A percentile compares a stretch with the other conserved stretches of the same genome.
Evolutionary conservation across 2,888 invertebrate species (phyloP).

Genomic region (Calameuta idolon): DNA sequence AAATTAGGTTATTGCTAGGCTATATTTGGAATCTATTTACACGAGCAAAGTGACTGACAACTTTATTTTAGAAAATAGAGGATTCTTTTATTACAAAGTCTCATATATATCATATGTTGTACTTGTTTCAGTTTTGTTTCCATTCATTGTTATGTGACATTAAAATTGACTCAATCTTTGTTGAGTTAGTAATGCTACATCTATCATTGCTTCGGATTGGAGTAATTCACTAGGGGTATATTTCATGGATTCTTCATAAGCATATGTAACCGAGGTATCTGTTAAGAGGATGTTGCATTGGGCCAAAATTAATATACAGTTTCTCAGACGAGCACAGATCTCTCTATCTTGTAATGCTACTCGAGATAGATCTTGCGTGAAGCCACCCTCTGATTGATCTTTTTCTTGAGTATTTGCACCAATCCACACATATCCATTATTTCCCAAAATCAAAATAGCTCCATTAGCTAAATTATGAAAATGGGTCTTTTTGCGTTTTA

Average conservation of each 20-base stretch:
- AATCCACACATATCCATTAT: constrained; percentile 97
- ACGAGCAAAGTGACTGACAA: background rate
- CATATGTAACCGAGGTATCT: constrained; percentile 91
- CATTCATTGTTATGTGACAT: background rate
- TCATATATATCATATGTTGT: background rate
- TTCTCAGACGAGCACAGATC: constrained; percentile 88
- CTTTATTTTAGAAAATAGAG: background rate
- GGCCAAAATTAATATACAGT: constrained; percentile 89
- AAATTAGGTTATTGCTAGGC: background rate
- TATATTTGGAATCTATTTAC: background rate
- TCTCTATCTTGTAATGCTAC: constrained; percentile 81
- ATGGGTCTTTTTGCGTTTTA: constrained; percentile 94
- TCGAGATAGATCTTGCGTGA: constrained; percentile 77
- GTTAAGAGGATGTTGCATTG: constrained; percentile 90
- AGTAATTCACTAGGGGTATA: constrained; percentile 83
- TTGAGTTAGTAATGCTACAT: constrained; percentile 84
- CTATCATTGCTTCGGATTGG: constrained; percentile 86
- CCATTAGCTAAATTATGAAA: constrained; percentile 95
- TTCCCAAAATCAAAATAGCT: constrained; percentile 92
- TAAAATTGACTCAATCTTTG: constrained; percentile 70
- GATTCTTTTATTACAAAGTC: background rate
- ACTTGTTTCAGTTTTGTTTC: background rate
- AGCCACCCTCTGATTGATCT: constrained; percentile 79
- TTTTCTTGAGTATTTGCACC: constrained; percentile 77
- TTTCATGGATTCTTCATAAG: constrained; percentile 89